Conservation (phyloP, 2,797 vertebrate genomes). For the Syndactyla subalaris region DNA sequence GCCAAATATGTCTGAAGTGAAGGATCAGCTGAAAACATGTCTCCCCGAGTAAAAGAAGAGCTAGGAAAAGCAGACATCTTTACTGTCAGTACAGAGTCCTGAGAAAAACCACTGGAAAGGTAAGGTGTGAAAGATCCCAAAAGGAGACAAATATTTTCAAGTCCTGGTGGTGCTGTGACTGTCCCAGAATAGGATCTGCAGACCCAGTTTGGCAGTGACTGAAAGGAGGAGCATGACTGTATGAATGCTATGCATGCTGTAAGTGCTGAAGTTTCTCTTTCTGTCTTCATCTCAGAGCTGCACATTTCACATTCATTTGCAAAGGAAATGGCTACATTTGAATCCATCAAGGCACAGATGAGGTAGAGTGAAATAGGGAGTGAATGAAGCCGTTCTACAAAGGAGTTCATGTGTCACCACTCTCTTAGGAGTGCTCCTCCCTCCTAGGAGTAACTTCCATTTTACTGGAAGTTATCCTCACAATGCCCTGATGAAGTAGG, state of each 20-base stretch:
- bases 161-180: background rate
- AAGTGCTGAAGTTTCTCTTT: background rate
- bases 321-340: background rate
- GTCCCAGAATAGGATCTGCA: background rate
- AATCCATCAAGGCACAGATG: background rate
- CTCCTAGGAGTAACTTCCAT: background rate
- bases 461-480: conserved; percentile 40
- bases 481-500: background rate
- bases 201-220: background rate
- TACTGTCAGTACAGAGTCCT: background rate
- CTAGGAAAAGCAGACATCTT: background rate
- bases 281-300: background rate
- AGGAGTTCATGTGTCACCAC: background rate
- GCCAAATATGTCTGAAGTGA: background rate
- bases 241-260: background rate
- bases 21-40: background rate
- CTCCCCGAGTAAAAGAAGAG: background rate
- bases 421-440: background rate
- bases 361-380: background rate
- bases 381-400: background rate
- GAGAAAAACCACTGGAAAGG: background rate
- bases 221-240: background rate
- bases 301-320: background rate
- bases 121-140: background rate
- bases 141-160: background rate